A percentile compares a stretch with the other conserved stretches of the same genome.
phyloP scores from a whole-genome alignment of 2,797 vertebrate genomes.

The Lagodon rhomboides region DNA sequence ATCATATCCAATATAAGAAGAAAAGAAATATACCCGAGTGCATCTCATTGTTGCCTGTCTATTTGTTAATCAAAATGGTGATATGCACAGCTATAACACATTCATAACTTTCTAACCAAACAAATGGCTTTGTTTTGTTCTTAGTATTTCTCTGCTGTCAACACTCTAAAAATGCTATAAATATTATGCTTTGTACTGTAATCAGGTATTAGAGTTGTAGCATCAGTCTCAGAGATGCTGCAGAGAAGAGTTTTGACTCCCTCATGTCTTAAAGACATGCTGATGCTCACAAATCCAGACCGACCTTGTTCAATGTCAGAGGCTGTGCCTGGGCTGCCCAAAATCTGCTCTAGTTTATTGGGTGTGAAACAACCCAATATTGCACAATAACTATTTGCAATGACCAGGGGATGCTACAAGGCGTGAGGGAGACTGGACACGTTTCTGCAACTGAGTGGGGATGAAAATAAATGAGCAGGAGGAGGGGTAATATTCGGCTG shows the following conservation, averaged over 20 bases:
- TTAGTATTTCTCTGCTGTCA: conserved; percentile 42
- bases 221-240: conserved; percentile 11
- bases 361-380: conserved; percentile 21
- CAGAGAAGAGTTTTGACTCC: conserved; percentile 38
- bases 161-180: conserved; percentile 21
- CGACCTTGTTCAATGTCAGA: conserved; percentile 66
- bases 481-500: conserved; percentile 53
- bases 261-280: conserved; percentile 43
- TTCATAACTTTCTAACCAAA: conserved; percentile 59
- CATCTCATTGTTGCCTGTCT: conserved; percentile 41
- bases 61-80: conserved; percentile 51
- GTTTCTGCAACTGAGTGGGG: conserved; percentile 41
- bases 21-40: conserved; percentile 52
- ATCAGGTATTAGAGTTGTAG: conserved; percentile 30
- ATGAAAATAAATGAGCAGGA: conserved; percentile 66
- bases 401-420: conserved; percentile 38
- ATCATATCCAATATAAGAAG: conserved; percentile 45
- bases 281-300: conserved; percentile 58
- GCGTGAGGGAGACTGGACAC: conserved; percentile 29
- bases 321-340: conserved; percentile 14
- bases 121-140: conserved; percentile 31
- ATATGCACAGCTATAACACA: conserved; percentile 51
- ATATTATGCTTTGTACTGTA: conserved; percentile 34
- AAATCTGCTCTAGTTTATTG: conserved; percentile 49
- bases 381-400: conserved; percentile 42